Base-by-base conservation (phyloP, 1,140 invertebrate species). In the Brachionus koreanus region DNA sequence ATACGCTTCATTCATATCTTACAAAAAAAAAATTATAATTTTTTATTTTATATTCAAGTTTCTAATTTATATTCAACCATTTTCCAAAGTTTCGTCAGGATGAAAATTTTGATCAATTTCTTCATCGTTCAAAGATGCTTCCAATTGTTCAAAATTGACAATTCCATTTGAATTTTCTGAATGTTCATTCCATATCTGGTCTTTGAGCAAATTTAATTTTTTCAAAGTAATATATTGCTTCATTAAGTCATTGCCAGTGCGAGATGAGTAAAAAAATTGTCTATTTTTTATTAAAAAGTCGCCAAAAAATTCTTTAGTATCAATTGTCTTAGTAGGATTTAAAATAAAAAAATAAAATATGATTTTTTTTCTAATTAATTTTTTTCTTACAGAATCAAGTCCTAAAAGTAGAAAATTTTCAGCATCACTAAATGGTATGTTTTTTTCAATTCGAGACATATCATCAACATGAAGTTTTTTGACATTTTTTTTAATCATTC, bases 391-490 rank as follows among this genome's bases (percentile, higher is more conserved):
- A 29, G 76, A 79, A 37, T 79, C 76, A 12, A 79, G 29, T 33
- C 39, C 39, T 35, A 79, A 42, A 6, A 79, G 9, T 5, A 79
- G 5, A 79, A 39, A 79, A 79, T 57, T 65, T 65, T 79, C 76
- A 23, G 7, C 23, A 16, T 57, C 16, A 10, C 13, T 61, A 25
- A 79, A 79, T 10, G 76, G 76, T 19, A 79, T 23, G 13, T 42
- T 25, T 13, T 79, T 42, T 23, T 79, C 39, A 43, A 79, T 25
- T 5, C 46, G 10, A 35, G 37, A 19, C 33, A 57, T 4, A 35
- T 79, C 76, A 79, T 79, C 76, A 42, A 39, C 9, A 42, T 79
- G 46, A 61, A 79, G 33, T 35, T 79, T 79, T 65, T 79, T 65
- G 3, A 79, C 25, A 65, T 65, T 65, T 43, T 79, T 79, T 12